phyloP scores from a whole-genome alignment of 2,113 vertebrate species.

The Choloepus hoffmanni region DNA sequence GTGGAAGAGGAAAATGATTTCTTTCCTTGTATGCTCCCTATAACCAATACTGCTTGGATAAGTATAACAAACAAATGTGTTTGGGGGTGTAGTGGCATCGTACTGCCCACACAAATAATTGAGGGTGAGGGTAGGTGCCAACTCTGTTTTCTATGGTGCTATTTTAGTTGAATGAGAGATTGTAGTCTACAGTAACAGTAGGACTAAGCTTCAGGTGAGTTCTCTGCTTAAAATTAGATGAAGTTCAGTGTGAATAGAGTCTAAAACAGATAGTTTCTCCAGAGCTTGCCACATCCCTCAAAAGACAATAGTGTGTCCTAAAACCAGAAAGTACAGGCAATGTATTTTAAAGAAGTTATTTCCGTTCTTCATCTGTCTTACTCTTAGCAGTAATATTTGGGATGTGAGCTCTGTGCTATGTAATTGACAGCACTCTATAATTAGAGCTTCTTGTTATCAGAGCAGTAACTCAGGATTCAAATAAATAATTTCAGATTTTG shows the following conservation, averaged over 20 bases:
- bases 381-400: conserved; percentile 48
- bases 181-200: not conserved
- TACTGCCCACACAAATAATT: not conserved
- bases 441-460: conserved; percentile 77
- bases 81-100: not conserved
- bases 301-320: not conserved
- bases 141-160: not conserved
- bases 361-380: not conserved
- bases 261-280: not conserved
- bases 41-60: conserved; percentile 46
- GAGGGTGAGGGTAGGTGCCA: not conserved
- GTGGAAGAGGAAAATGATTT: conserved; percentile 54
- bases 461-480: conserved; percentile 78
- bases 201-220: not conserved
- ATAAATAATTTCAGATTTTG: conserved; percentile 83
- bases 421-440: conserved; percentile 73
- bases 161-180: not conserved
- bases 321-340: not conserved
- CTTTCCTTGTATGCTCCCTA: conserved; percentile 18
- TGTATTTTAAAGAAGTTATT: conserved; percentile 40
- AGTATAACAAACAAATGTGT: conserved; percentile 16
- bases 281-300: not conserved
- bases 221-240: not conserved
- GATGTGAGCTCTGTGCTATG: conserved; percentile 37
- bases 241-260: not conserved